A percentile compares a stretch with the other conserved stretches of the same genome.
phyloP scores from a whole-genome alignment of 2,113 vertebrate genomes.

The Pseudolaguvia tuberculata region DNA sequence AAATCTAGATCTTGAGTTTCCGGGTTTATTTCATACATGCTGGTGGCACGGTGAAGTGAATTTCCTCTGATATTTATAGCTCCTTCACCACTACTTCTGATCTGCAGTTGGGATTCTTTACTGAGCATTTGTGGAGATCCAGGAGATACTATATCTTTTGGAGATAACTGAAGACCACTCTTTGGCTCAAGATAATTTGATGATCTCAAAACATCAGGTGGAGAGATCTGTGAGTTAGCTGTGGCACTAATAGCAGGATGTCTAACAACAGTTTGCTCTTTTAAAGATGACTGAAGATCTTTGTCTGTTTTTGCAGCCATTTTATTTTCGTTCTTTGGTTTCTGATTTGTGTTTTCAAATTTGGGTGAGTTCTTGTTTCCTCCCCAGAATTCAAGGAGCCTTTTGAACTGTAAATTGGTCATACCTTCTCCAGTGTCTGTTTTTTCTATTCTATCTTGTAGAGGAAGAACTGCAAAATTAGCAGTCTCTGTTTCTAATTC shows the following conservation, averaged over 20 bases:
- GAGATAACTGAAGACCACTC: conserved; percentile 51
- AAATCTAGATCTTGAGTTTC: conserved; percentile 50
- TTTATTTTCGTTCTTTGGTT: conserved; percentile 15
- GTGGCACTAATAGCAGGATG: conserved; percentile 42
- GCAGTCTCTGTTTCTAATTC: conserved; percentile 44
- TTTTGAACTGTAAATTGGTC: conserved; percentile 75
- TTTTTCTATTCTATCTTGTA: conserved; percentile 72
- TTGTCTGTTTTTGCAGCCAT: conserved; percentile 44
- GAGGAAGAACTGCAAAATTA: conserved; percentile 67
- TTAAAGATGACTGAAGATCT: conserved; percentile 48
- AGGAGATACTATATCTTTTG: conserved; percentile 44
- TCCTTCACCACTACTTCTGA: conserved; percentile 54
- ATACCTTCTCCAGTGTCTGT: conserved; percentile 57
- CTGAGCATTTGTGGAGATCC: conserved; percentile 42
- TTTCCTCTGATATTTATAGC: conserved; percentile 49
- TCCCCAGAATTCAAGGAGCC: conserved; percentile 82
- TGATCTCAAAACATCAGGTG: conserved; percentile 31
- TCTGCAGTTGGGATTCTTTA: conserved; percentile 50
- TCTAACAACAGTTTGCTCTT: conserved; percentile 37
- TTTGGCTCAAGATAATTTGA: conserved; percentile 25
- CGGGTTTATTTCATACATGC: conserved; percentile 60
- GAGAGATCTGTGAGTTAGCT: conserved; percentile 24
- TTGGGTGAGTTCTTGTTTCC: conserved; percentile 54
- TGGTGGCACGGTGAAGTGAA: conserved; percentile 56
- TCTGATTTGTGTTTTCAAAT: conserved; percentile 50